Conservation (phyloP, 2,113 vertebrate species). For the Ancistrus triradiatus region DNA sequence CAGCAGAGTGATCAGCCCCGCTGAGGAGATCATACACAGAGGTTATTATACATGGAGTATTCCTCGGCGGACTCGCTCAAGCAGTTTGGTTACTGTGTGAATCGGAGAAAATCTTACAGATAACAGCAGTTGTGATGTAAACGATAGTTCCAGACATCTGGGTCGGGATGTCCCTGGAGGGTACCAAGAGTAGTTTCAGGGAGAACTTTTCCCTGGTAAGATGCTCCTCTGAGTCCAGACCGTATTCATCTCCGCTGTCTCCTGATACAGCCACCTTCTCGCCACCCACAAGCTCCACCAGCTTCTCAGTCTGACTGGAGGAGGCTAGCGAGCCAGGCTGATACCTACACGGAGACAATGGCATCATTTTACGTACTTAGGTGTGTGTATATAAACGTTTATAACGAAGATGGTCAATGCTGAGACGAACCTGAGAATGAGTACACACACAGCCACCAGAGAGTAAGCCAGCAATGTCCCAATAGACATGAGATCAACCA, state of each 20-base stretch:
- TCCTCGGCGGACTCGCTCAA: too few species aligned
- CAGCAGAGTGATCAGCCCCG: slow-evolving; percentile 68
- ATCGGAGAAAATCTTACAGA: slow-evolving; percentile 71
- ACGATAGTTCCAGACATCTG: slow-evolving; percentile 77
- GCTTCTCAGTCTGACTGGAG: slow-evolving; percentile 69
- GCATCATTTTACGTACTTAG: background rate
- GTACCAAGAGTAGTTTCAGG: slow-evolving; percentile 65
- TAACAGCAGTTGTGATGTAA: slow-evolving; percentile 72
- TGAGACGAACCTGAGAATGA: slow-evolving; percentile 84
- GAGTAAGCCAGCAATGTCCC: slow-evolving; percentile 92
- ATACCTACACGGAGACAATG: slow-evolving; percentile 68
- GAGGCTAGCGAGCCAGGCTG: slow-evolving; percentile 72
- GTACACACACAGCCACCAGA: slow-evolving; percentile 87
- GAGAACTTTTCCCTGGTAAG: slow-evolving; percentile 59
- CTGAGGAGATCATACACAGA: slow-evolving; percentile 57
- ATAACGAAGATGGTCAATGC: background rate
- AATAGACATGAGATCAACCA: slow-evolving; percentile 97
- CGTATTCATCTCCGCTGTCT: slow-evolving; percentile 61
- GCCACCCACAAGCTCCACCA: slow-evolving; percentile 70
- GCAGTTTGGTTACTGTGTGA: too few species aligned
- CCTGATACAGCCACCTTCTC: slow-evolving; percentile 62
- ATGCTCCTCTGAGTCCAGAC: slow-evolving; percentile 38
- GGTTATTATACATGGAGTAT: too few species aligned
- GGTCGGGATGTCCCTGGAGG: slow-evolving; percentile 66
- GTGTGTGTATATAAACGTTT: background rate